Evolutionary conservation across 2,113 vertebrate genomes (phyloP).

Genomic region (Eclectus roratus): DNA sequence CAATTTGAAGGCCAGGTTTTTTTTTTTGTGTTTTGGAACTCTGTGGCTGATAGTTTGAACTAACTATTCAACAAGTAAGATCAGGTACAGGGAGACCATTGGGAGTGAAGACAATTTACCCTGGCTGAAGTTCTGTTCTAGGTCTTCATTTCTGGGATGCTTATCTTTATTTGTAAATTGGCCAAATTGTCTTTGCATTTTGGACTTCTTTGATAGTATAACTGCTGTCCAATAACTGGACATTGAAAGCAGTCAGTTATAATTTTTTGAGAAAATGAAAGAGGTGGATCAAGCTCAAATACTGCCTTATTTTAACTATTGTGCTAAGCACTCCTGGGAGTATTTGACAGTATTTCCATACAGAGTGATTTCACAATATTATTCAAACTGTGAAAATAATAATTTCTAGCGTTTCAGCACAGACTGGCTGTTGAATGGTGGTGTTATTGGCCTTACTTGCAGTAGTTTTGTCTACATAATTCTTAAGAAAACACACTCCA

Average conservation of each 20-base stretch:
- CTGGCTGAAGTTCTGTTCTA: background rate
- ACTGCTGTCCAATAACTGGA: background rate
- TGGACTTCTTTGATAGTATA: background rate
- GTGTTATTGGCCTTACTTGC: background rate
- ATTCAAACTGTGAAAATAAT: background rate
- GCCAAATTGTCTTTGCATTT: background rate
- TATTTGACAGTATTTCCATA: background rate
- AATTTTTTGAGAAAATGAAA: background rate
- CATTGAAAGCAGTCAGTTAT: background rate
- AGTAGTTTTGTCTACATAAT: background rate
- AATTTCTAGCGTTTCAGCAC: background rate
- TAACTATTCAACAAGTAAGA: background rate
- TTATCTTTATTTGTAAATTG: background rate
- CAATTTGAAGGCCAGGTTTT: background rate
- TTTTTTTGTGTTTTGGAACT: background rate
- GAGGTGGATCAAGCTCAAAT: background rate
- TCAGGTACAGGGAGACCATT: background rate
- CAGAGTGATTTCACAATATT: background rate
- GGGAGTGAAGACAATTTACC: background rate
- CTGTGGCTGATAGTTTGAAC: background rate
- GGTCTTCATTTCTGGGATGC: background rate
- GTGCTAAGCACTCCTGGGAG: background rate
- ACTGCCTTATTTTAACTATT: background rate
- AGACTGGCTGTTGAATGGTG: background rate
- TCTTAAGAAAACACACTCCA: conserved; percentile 8